Conservation (phyloP, 2,888 invertebrate species). For the Diarsia rubi region DNA sequence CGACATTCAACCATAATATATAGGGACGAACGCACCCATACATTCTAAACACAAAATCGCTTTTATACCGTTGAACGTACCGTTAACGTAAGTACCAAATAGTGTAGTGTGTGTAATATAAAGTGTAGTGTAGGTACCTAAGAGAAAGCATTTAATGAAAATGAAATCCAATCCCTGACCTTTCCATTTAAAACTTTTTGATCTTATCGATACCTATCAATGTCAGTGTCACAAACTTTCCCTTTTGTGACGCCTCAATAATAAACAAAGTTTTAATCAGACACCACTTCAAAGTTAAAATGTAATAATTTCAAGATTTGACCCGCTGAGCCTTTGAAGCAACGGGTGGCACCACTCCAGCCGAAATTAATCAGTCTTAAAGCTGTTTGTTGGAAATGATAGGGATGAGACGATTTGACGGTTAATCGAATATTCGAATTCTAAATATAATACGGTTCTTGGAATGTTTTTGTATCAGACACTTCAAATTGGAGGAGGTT, state of each 20-base stretch:
- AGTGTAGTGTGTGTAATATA: background rate
- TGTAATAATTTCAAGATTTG: constrained; percentile 37
- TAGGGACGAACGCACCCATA: background rate
- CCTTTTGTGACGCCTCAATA: constrained; percentile 30
- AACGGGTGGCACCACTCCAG: constrained; percentile 14
- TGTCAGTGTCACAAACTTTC: constrained; percentile 37
- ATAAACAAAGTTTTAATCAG: constrained; percentile 31
- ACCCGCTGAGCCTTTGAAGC: constrained; percentile 42
- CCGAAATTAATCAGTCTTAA: constrained; percentile 40
- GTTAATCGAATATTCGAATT: constrained; percentile 19
- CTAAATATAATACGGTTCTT: background rate
- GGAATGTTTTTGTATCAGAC: constrained; percentile 15
- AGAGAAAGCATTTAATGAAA: constrained; percentile 23
- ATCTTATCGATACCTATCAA: constrained; percentile 7
- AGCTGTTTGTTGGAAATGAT: constrained; percentile 30
- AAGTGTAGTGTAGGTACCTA: too few species aligned
- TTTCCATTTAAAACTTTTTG: constrained; percentile 22
- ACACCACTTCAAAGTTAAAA: constrained; percentile 34
- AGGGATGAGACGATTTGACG: constrained; percentile 7
- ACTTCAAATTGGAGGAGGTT: constrained; percentile 6
- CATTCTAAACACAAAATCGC: background rate
- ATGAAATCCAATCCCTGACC: constrained; percentile 19
- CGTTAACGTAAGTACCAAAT: background rate
- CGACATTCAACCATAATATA: background rate
- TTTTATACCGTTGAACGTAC: background rate